Conservation (phyloP, 2,888 invertebrate genomes). For the Scaptomyza polygonia region DNA sequence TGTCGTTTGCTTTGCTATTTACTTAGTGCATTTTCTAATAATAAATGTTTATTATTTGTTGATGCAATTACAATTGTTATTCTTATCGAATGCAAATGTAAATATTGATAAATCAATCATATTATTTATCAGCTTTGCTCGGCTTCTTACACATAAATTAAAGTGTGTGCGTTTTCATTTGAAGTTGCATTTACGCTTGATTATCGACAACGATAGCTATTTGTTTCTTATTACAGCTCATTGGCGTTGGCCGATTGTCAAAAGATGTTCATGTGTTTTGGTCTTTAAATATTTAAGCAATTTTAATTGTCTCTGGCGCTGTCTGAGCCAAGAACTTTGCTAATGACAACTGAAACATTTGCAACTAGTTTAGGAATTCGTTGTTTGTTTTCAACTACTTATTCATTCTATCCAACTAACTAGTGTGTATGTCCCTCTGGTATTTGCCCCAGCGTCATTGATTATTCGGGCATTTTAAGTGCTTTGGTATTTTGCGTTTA, state of each 20-base stretch:
- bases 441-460: constrained; percentile 49
- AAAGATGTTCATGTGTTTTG: constrained; percentile 27
- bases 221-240: constrained; percentile 17
- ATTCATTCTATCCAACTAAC: not conserved
- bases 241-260: constrained; percentile 11
- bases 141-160: not conserved
- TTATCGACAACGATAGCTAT: not conserved
- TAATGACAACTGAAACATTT: constrained; percentile 24
- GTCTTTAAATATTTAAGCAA: constrained; percentile 59
- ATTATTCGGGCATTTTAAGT: constrained; percentile 71
- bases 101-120: not conserved
- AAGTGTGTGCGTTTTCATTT: not conserved
- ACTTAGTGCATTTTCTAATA: not conserved
- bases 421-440: not conserved
- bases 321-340: constrained; percentile 17
- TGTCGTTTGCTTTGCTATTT: not conserved
- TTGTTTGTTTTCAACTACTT: constrained; percentile 10
- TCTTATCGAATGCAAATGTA: constrained; percentile 3
- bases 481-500: constrained; percentile 77
- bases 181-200: not conserved
- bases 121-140: not conserved
- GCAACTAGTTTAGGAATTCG: not conserved
- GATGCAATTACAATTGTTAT: not conserved
- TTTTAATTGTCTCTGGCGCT: constrained; percentile 56
- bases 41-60: constrained; percentile 1